Percentiles rank a stretch among this genome's conserved stretches.
These are phyloP conservation scores for Macroglossus sobrinus DNA, from an alignment of 2,113 vertebrate genomes.

Conservation along the genomic window DNA sequence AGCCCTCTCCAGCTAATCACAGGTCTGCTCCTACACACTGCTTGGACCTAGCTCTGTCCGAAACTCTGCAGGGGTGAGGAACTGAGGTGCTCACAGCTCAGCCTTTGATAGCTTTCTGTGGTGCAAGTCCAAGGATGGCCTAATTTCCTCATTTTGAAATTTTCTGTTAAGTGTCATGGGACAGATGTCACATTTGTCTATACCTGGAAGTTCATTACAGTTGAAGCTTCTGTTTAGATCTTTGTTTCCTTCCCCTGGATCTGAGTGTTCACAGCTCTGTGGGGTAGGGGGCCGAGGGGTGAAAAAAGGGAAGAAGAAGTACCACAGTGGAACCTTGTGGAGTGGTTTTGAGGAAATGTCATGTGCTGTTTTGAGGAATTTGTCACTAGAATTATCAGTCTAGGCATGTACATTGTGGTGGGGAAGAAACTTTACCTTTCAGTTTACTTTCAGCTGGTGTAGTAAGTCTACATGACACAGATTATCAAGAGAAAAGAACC, in stretches of 20 bases:
- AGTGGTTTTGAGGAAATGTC: background rate
- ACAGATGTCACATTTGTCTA: background rate
- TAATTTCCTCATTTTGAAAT: conserved; percentile 27
- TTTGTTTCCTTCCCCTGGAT: background rate
- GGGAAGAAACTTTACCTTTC: background rate
- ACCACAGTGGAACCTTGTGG: background rate
- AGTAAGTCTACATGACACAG: background rate
- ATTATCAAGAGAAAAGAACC: background rate
- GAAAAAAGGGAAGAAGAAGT: background rate
- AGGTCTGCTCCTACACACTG: background rate
- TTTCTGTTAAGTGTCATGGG: background rate
- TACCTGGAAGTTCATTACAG: background rate
- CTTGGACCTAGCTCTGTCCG: rapidly evolving
- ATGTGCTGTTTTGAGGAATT: background rate
- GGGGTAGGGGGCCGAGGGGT: no score
- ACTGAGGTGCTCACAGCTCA: background rate
- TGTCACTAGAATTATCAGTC: background rate
- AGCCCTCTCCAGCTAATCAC: background rate
- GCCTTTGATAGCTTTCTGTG: background rate
- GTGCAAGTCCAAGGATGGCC: background rate
- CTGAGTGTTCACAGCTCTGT: background rate
- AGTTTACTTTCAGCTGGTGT: background rate
- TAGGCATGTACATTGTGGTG: background rate
- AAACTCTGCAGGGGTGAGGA: background rate
- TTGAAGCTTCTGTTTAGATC: background rate